Percentiles rank a stretch among this genome's conserved stretches.
Conservation (phyloP, 2,113 vertebrate species). For the Lasiurus cinereus region DNA sequence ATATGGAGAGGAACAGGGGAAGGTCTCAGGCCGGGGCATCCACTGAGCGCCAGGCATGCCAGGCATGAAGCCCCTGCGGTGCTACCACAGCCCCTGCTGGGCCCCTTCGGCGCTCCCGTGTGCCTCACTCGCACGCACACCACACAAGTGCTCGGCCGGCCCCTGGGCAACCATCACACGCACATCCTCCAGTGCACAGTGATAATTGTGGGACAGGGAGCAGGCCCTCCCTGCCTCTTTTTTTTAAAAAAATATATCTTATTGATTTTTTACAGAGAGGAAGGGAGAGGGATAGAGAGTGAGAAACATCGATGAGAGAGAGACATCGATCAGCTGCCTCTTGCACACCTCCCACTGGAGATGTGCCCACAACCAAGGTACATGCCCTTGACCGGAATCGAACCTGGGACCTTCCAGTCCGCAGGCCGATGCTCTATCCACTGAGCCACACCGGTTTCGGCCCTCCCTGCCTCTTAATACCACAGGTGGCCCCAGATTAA, state of each 20-base stretch:
- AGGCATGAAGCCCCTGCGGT: not conserved
- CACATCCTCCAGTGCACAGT: not conserved
- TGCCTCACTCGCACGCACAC: not conserved
- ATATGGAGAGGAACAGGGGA: not conserved
- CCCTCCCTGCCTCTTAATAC: not conserved
- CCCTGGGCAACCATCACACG: not conserved
- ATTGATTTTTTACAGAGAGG: too few species aligned
- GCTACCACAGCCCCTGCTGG: not conserved
- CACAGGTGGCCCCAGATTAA: conserved; percentile 68
- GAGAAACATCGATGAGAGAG: too few species aligned
- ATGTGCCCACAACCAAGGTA: too few species aligned
- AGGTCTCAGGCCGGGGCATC: not conserved
- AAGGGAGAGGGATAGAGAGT: too few species aligned
- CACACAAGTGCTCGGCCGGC: accelerated
- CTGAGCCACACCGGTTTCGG: too few species aligned
- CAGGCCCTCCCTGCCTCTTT: not conserved
- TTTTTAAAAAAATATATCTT: too few species aligned
- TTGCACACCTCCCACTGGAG: too few species aligned
- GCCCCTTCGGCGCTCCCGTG: not conserved
- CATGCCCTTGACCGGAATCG: too few species aligned
- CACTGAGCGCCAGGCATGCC: too few species aligned
- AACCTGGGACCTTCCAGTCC: too few species aligned
- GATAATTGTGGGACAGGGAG: not conserved
- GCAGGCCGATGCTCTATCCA: too few species aligned
- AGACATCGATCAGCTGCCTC: too few species aligned